Base-by-base conservation (phyloP, 2,888 invertebrate species). In the Chrysomela aeneicollis region DNA sequence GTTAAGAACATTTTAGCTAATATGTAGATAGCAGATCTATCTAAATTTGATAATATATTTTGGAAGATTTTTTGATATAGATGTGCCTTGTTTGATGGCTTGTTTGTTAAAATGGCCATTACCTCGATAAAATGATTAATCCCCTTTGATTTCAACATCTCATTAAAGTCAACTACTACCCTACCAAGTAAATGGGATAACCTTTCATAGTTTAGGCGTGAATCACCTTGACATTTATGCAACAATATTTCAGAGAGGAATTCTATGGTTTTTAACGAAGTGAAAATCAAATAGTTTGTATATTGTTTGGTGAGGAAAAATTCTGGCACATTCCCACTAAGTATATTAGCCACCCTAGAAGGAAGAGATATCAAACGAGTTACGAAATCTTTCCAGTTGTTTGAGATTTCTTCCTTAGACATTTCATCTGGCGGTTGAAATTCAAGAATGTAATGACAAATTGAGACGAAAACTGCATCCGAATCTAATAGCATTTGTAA, bases 331-430 rank as follows among this genome's bases (percentile, higher is more conserved):
- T 86, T 82, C 1, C 82, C 83, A 66, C 87, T 82, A 26, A 89
- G 72, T 72, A 85, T 85, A 76, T 94, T 94, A 8, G 92, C 91
- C 47, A 93, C 82, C 70, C 90, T 84, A 73, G 85, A 88, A 0
- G 94, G 93, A 57, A 94, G 73, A 1, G 91, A 90, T 6, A 88
- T 82, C 58, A 93, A 73, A 52, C 87, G 73, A 75, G 90, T 90
- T 0, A 90, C 84, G 19, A 86, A 87, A 35, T 83, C 84, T 64
- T 85, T 84, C 73, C 72, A 75, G 35, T 19, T 21, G 42, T 59
- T 51, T 37, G 52, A 5, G 37, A 60, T 51, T 49, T 68, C 67
- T 50, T 69, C 66, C 46, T 61, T 50, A 8, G 51, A 26, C 85
- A 87, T 87, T 22, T 71, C 74, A 42, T 79, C 74, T 12, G 79